These are phyloP conservation scores for Sciurus niger DNA, from an alignment of 2,113 vertebrate species.

Conservation along the genomic window DNA sequence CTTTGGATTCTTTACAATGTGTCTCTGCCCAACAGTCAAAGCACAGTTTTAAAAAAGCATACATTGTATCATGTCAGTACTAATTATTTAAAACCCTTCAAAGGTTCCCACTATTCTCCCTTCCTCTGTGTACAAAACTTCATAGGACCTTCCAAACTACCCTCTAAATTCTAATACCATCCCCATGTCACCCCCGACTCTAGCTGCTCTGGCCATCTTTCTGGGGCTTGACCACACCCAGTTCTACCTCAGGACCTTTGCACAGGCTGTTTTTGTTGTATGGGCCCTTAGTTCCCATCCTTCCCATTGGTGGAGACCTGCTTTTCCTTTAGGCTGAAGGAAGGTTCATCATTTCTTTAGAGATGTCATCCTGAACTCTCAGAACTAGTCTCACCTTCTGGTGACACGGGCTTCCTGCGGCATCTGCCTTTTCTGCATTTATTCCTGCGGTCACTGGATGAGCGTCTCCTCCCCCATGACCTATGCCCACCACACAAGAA, in stretches of 20 bases:
- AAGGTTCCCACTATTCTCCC: not conserved
- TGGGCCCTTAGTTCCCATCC: not conserved
- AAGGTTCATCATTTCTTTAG: not conserved
- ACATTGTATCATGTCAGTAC: not conserved
- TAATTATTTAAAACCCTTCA: not conserved
- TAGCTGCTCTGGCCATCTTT: not conserved
- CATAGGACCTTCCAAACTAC: not conserved
- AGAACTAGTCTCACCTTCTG: not conserved
- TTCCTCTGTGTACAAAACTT: not conserved
- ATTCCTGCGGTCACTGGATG: not conserved
- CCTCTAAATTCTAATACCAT: not conserved
- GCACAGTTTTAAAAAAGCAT: not conserved
- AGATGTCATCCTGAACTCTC: not conserved
- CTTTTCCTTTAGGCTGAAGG: not conserved
- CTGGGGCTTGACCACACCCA: not conserved
- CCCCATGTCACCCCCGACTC: not conserved
- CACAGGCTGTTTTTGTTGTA: not conserved
- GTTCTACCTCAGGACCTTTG: not conserved
- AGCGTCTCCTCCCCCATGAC: not conserved
- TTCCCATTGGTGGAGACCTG: not conserved
- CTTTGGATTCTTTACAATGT: not conserved
- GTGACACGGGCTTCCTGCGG: not conserved
- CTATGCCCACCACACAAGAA: not conserved
- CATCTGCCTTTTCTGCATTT: not conserved
- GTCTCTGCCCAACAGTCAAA: not conserved